phyloP scores from a whole-genome alignment of 1,140 invertebrate species.

The Ceratina australensis region DNA sequence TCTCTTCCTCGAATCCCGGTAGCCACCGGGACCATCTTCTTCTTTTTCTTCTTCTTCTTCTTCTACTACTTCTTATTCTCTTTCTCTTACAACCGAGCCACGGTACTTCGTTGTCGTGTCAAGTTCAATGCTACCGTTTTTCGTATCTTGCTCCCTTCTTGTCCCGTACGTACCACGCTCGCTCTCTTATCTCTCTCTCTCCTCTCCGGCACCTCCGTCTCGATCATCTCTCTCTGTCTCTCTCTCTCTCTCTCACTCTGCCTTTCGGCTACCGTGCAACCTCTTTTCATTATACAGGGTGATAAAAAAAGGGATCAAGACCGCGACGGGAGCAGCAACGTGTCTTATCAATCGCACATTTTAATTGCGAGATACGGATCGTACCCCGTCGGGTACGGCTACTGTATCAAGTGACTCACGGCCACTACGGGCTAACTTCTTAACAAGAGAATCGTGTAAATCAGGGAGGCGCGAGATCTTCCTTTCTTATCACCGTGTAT shows the following conservation, averaged over 20 bases:
- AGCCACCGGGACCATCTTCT: constrained; percentile 31
- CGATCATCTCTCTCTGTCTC: neutral
- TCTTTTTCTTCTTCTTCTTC: neutral
- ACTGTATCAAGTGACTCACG: no score
- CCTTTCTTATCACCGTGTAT: constrained; percentile 20
- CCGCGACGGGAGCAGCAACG: neutral
- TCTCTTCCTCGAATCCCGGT: constrained; percentile 22
- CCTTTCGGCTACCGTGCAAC: neutral
- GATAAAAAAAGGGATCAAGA: no score
- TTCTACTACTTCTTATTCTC: neutral
- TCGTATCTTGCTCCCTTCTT: constrained; percentile 37
- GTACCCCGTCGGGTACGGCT: neutral
- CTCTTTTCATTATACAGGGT: neutral
- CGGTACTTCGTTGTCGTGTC: constrained; percentile 50
- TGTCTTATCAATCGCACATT: no score
- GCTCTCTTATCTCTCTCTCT: neutral
- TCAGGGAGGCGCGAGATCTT: no score
- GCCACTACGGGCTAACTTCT: no score
- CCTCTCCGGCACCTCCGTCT: neutral
- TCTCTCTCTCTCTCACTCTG: neutral
- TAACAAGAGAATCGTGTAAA: no score
- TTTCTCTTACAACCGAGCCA: constrained; percentile 15
- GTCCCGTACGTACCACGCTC: neutral
- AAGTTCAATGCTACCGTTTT: constrained; percentile 58
- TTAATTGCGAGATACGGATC: no score